Percentiles rank a stretch among this genome's conserved stretches.
Evolutionary conservation across 2,888 invertebrate species (phyloP).

Genomic region (Macrosoma leucophasiata): DNA sequence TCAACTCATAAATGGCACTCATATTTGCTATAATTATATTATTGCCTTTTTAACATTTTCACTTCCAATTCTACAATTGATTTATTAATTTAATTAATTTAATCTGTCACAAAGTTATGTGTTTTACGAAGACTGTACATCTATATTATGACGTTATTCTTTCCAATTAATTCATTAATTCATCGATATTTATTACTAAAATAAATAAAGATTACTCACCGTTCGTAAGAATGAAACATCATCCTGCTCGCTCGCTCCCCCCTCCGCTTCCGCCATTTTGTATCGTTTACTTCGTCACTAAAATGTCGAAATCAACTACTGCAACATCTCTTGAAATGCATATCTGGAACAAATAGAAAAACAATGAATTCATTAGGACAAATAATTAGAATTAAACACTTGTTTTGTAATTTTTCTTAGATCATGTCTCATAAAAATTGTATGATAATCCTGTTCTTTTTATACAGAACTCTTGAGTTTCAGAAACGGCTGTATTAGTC

Average conservation of each 20-base stretch:
- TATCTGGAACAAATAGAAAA: conserved; percentile 45
- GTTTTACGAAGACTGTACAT: neutral
- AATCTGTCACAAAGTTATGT: conserved; percentile 4
- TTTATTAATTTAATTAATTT: conserved; percentile 8
- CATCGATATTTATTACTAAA: conserved; percentile 1
- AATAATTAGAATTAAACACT: neutral
- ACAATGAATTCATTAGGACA: neutral
- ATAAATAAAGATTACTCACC: conserved; percentile 78
- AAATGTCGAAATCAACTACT: conserved; percentile 32
- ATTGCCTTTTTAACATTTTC: neutral
- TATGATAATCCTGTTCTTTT: too few species aligned
- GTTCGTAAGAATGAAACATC: conserved; percentile 99
- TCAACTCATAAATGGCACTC: too few species aligned
- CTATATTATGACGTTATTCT: neutral
- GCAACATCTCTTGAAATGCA: conserved; percentile 44
- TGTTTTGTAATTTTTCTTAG: neutral
- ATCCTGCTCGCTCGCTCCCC: conserved; percentile 97
- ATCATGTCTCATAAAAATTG: too few species aligned
- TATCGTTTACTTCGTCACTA: conserved; percentile 36
- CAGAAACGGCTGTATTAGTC: too few species aligned
- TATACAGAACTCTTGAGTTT: too few species aligned
- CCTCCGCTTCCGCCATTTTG: conserved; percentile 94
- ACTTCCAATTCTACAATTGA: neutral
- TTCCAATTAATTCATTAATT: conserved; percentile 5
- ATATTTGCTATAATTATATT: too few species aligned